Percentiles rank a stretch among this genome's conserved stretches.
Evolutionary conservation across 2,888 invertebrate species (phyloP).

Genomic region (Drosophila neutralis): DNA sequence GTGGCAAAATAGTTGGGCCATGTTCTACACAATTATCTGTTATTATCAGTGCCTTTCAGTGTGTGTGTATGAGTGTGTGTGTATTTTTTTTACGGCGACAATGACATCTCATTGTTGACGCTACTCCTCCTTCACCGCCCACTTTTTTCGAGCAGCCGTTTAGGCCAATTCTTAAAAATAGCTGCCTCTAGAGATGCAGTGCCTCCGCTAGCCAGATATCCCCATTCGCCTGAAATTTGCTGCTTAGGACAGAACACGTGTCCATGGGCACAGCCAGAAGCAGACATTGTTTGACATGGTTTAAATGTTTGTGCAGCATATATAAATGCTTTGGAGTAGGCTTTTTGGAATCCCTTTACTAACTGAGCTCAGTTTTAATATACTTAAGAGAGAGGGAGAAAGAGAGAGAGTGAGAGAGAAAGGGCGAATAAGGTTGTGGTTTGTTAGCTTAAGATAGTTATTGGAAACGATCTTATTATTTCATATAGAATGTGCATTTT

Average conservation of each 20-base stretch:
- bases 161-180: slow-evolving; percentile 78
- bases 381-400: not conserved
- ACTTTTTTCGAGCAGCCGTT: slow-evolving; percentile 43
- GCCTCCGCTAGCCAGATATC: slow-evolving; percentile 5
- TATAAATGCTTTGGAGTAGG: not conserved
- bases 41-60: slow-evolving; percentile 75
- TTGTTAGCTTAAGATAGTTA: not conserved
- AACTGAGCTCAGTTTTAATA: not conserved
- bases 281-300: slow-evolving; percentile 29
- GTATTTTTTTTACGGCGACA: slow-evolving; percentile 42
- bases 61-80: slow-evolving; percentile 21
- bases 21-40: slow-evolving; percentile 84
- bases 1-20: slow-evolving; percentile 76
- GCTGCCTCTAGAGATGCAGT: slow-evolving; percentile 65
- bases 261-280: slow-evolving; percentile 33
- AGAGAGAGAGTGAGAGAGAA: not conserved
- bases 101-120: slow-evolving; percentile 70
- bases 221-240: slow-evolving; percentile 10
- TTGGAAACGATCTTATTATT: not conserved
- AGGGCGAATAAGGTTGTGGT: not conserved
- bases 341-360: slow-evolving; percentile 4
- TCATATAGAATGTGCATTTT: not conserved
- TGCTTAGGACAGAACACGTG: slow-evolving; percentile 73
- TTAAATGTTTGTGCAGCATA: slow-evolving; percentile 4
- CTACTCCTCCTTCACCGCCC: not conserved